Evolutionary conservation across 2,888 invertebrate species (phyloP).

Genomic region (Himalopsyche tibetana): DNA sequence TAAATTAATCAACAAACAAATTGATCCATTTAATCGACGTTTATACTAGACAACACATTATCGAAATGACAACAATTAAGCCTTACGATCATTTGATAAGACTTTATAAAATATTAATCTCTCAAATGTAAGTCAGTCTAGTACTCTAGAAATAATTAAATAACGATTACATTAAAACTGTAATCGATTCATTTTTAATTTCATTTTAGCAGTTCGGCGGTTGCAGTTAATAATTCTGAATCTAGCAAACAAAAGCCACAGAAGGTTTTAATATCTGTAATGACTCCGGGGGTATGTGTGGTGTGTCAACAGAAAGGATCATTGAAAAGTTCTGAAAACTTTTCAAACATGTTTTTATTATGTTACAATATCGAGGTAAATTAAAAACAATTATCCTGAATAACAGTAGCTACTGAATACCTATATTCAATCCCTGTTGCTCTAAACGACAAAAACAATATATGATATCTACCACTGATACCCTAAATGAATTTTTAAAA

Average conservation of each 20-base stretch:
- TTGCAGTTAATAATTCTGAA: not conserved
- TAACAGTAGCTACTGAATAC: too few species aligned
- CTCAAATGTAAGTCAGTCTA: not conserved
- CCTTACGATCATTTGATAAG: not conserved
- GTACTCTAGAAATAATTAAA: too few species aligned
- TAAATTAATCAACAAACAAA: too few species aligned
- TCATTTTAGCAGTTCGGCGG: not conserved
- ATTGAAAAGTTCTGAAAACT: slow-evolving; percentile 46
- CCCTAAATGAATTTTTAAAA: too few species aligned
- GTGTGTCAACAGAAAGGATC: not conserved
- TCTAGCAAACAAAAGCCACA: not conserved
- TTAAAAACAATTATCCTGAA: not conserved
- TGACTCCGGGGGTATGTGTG: slow-evolving; percentile 22
- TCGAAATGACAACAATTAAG: not conserved
- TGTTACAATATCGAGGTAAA: slow-evolving; percentile 50
- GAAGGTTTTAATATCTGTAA: slow-evolving; percentile 36
- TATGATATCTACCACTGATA: too few species aligned
- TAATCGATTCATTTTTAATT: not conserved
- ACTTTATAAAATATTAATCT: not conserved
- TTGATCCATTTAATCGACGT: too few species aligned
- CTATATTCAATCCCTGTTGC: too few species aligned
- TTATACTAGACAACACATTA: not conserved
- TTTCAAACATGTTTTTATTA: slow-evolving; percentile 43
- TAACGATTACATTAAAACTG: not conserved
- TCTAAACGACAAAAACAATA: too few species aligned